Evolutionary conservation across 1,140 invertebrate species (phyloP).

Genomic region (Sipha flava): DNA sequence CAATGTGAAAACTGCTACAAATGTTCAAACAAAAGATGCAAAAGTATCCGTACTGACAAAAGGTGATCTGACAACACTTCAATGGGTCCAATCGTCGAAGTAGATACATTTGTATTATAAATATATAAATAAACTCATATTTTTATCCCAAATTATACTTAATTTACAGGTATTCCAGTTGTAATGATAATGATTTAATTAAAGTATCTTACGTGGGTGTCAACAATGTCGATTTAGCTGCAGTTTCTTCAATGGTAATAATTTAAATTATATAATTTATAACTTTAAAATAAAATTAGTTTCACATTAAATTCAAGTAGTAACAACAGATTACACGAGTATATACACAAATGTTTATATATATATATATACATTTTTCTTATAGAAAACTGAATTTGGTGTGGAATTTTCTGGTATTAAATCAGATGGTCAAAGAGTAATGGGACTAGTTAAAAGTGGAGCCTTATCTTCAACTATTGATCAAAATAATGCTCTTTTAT

Average conservation of each 20-base stretch:
- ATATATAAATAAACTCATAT: no score
- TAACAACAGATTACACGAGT: no score
- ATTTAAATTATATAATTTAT: no score
- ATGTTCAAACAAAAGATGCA: neutral
- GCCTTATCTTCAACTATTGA: neutral
- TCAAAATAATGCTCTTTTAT: slow-evolving; percentile 37
- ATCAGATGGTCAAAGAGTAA: slow-evolving; percentile 15
- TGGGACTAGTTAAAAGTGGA: slow-evolving; percentile 5
- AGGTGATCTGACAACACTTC: slow-evolving; percentile 4
- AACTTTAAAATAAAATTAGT: no score
- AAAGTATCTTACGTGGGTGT: neutral
- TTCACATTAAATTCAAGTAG: no score
- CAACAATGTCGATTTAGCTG: neutral
- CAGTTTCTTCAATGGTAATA: neutral
- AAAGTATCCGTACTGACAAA: neutral
- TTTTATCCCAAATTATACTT: neutral
- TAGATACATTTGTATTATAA: neutral
- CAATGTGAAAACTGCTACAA: slow-evolving; percentile 43
- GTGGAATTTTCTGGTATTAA: slow-evolving; percentile 28
- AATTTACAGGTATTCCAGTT: neutral
- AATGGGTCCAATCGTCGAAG: slow-evolving; percentile 12
- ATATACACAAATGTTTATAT: no score
- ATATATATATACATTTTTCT: neutral
- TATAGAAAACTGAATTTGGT: slow-evolving; percentile 14
- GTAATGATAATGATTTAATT: neutral